These are phyloP conservation scores for Idaea straminata DNA, from an alignment of 2,888 invertebrate genomes.

Conservation along the genomic window DNA sequence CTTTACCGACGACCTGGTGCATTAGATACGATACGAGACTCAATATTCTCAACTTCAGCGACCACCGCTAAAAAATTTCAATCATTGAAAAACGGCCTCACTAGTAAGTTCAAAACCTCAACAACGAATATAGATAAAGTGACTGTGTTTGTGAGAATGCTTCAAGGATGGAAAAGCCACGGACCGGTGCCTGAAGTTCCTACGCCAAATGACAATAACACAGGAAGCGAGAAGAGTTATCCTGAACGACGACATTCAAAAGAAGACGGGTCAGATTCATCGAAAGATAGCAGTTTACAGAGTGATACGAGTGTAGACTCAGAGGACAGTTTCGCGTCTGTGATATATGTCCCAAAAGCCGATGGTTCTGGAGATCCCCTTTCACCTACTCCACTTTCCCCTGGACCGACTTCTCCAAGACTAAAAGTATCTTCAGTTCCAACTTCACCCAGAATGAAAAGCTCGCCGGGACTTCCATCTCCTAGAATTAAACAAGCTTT, in stretches of 20 bases:
- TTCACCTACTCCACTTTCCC: conserved; percentile 81
- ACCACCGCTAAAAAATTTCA: conserved; percentile 87
- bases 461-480: conserved; percentile 83
- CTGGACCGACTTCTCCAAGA: conserved; percentile 82
- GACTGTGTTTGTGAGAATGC: conserved; percentile 90
- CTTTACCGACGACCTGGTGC: conserved; percentile 84
- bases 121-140: conserved; percentile 92
- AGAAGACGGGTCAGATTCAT: conserved; percentile 94
- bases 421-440: conserved; percentile 86
- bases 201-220: conserved; percentile 70
- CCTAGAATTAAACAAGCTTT: conserved; percentile 84
- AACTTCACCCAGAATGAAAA: conserved; percentile 87
- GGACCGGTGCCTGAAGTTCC: conserved; percentile 73
- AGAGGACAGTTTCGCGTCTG: conserved; percentile 95
- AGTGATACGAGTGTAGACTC: conserved; percentile 97
- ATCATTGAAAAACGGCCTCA: conserved; percentile 89
- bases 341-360: conserved; percentile 93
- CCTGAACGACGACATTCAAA: conserved; percentile 88
- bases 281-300: conserved; percentile 93
- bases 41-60: conserved; percentile 85
- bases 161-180: conserved; percentile 88
- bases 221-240: conserved; percentile 63
- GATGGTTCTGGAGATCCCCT: conserved; percentile 81
- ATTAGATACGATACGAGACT: conserved; percentile 85
- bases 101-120: conserved; percentile 90